Evolutionary conservation across 2,797 vertebrate species (phyloP), one percentile per base, ranked within the genome.

Genomic region (Pseudomugil tenellus): DNA sequence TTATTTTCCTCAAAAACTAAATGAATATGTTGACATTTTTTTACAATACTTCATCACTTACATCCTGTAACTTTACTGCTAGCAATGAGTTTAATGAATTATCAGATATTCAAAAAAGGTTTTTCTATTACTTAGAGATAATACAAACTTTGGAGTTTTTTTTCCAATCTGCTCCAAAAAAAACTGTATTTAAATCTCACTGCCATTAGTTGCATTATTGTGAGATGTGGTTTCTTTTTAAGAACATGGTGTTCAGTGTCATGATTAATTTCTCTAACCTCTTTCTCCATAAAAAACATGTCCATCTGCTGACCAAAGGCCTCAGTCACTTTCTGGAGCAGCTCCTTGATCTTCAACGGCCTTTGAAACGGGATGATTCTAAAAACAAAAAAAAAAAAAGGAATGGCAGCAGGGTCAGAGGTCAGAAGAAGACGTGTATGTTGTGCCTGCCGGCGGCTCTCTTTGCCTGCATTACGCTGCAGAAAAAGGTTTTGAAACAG

Each of bases 301-400:
- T 98, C 96, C 96, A 97, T 95, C 82, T 95, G 95, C 91, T 97
- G 96, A 32, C 96, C 96, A 66, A 96, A 97, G 79, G 95, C 96
- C 85, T 98, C 96, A 0, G 92, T 96, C 84, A 96, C 96, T 88
- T 98, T 98, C 91, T 96, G 95, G 62, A 96, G 87, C 74, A 98
- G 94, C 70, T 97, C 95, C 85, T 95, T 97, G 88, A 96, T 94
- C 81, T 85, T 96, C 84, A 96, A 90, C 0, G 96, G 95, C 84
- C 94, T 95, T 84, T 95, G 94, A 83, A 98, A 96, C 6, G 93
- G 96, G 87, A 97, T 96, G 88, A 98, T 97, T 79, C 96, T 98
- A 70, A 26, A 26, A 26, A 48, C 13, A 4, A 23, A 23, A 51
- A 25, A 25, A 26, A 26, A 52, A 26, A 59, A 53, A 54, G 75